Evolutionary conservation across 2,113 vertebrate species (phyloP).

Genomic region (Phaethon lepturus): DNA sequence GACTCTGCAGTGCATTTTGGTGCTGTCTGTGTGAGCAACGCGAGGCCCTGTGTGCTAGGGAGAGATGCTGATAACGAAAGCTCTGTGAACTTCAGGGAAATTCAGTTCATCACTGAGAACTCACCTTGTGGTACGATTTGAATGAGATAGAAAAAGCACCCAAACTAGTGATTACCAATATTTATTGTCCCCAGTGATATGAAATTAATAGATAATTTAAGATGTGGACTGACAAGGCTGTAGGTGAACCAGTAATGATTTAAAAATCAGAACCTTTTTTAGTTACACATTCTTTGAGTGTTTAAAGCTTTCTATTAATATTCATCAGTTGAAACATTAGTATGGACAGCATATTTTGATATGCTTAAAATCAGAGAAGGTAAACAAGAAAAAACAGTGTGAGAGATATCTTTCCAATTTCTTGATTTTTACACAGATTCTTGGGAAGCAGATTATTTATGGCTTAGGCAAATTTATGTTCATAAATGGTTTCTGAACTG

Average conservation of each 20-base stretch:
- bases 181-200: neutral
- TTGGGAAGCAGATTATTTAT: neutral
- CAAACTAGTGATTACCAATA: neutral
- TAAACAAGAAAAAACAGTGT: neutral
- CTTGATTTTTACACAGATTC: neutral
- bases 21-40: slow-evolving; percentile 64
- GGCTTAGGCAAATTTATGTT: neutral
- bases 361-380: neutral
- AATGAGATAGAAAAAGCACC: slow-evolving; percentile 27
- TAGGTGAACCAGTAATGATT: neutral
- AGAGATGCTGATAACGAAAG: slow-evolving; percentile 61
- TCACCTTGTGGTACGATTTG: slow-evolving; percentile 43
- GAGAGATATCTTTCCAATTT: neutral
- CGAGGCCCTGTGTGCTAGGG: slow-evolving; percentile 46
- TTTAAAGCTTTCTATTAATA: neutral
- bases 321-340: neutral
- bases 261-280: neutral
- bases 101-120: slow-evolving; percentile 39
- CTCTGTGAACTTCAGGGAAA: slow-evolving; percentile 71
- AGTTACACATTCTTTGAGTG: neutral
- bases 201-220: neutral
- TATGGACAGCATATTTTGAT: neutral
- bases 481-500: neutral
- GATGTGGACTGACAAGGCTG: neutral
- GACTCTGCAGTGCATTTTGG: slow-evolving; percentile 70